These are phyloP conservation scores for Bombus huntii DNA, from an alignment of 1,140 invertebrate genomes.

Conservation along the genomic window DNA sequence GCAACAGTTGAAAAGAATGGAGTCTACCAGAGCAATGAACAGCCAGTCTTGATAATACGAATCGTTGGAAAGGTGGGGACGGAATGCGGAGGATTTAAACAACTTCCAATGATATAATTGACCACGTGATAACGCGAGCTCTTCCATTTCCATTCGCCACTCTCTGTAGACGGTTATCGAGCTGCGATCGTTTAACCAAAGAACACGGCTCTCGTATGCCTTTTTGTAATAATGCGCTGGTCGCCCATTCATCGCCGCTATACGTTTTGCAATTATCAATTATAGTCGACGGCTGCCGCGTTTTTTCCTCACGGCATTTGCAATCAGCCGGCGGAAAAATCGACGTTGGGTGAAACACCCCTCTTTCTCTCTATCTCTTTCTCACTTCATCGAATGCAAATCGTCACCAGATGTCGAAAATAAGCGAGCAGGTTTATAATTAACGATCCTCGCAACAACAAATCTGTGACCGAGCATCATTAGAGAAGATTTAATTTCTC, in stretches of 20 bases:
- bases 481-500: background rate
- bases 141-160: background rate
- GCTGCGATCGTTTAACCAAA: background rate
- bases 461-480: background rate
- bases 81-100: background rate
- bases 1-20: background rate
- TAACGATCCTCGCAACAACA: conserved; percentile 4
- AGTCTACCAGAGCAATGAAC: background rate
- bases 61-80: background rate
- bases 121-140: background rate
- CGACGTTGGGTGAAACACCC: background rate
- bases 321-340: conserved; percentile 15
- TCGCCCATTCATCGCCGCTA: background rate
- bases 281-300: background rate
- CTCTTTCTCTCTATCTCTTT: background rate
- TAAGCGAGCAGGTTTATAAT: conserved; percentile 47
- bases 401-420: conserved; percentile 35
- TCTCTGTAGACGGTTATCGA: background rate
- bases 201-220: background rate
- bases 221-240: conserved; percentile 3
- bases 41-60: background rate
- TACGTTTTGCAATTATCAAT: conserved; percentile 42
- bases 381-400: conserved; percentile 8
- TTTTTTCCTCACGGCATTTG: background rate
- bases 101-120: conserved; percentile 16